These are phyloP conservation scores for Syngnathus rostellatus DNA, from an alignment of 2,797 vertebrate genomes.

Conservation along the genomic window DNA sequence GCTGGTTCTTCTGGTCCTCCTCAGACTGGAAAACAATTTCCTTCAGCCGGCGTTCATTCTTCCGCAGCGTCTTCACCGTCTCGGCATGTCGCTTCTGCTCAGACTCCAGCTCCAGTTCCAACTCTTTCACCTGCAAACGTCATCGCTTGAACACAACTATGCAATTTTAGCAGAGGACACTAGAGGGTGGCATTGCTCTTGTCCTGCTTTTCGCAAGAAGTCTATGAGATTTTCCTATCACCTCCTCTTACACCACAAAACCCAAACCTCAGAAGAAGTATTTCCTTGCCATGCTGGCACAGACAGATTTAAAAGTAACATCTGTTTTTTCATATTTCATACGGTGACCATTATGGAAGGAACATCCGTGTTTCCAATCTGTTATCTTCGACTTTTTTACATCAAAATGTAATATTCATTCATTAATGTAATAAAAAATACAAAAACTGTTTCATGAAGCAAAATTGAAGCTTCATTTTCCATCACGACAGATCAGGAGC, in stretches of 20 bases:
- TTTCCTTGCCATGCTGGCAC: background rate
- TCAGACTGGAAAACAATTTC: constrained; percentile 77
- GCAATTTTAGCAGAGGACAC: background rate
- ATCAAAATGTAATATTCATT: too few species aligned
- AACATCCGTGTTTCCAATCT: background rate
- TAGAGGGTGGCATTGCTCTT: background rate
- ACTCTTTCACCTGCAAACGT: constrained; percentile 66
- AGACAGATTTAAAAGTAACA: background rate
- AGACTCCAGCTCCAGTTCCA: constrained; percentile 72
- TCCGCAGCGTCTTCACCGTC: constrained; percentile 74
- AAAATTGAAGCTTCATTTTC: too few species aligned
- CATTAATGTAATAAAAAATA: too few species aligned
- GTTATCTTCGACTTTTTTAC: too few species aligned
- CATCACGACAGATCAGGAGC: too few species aligned
- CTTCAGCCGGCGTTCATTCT: constrained; percentile 76
- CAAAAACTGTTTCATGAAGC: too few species aligned
- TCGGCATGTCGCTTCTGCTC: constrained; percentile 73
- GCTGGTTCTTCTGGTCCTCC: constrained; percentile 79
- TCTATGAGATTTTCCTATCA: background rate
- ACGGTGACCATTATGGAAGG: background rate
- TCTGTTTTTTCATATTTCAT: background rate
- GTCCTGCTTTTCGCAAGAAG: background rate
- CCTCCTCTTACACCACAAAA: background rate
- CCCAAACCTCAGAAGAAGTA: background rate
- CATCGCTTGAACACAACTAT: background rate